Conservation (phyloP, 2,888 invertebrate species). For the Heteromyza rotundicornis region DNA sequence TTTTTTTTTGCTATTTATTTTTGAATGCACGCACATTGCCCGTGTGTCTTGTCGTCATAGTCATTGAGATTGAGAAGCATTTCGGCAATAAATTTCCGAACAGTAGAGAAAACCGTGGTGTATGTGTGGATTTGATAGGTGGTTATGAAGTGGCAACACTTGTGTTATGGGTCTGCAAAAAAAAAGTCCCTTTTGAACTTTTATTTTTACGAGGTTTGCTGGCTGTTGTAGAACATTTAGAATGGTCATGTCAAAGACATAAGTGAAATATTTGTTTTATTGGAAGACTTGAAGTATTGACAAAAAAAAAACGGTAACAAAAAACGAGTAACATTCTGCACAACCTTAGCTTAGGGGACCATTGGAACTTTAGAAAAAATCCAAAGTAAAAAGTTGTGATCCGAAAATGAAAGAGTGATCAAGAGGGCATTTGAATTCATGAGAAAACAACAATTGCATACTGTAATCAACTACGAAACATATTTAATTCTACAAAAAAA, state of each 20-base stretch:
- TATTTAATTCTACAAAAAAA: no score
- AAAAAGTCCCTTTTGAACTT: neutral
- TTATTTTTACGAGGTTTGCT: neutral
- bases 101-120: no score
- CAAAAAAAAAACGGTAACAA: neutral
- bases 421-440: no score
- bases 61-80: neutral
- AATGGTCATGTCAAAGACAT: neutral
- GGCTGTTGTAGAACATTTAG: neutral
- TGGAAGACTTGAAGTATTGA: no score
- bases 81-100: conserved; percentile 12
- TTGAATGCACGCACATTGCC: no score
- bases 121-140: conserved; percentile 13
- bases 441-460: no score
- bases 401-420: no score
- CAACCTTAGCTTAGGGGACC: no score
- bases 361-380: no score
- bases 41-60: neutral
- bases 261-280: no score
- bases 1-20: neutral
- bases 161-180: neutral
- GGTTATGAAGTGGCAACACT: conserved; percentile 5
- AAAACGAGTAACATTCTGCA: neutral
- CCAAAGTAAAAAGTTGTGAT: no score
- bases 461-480: no score